These are phyloP conservation scores for Xanthia togata DNA, from an alignment of 2,888 invertebrate species.

Conservation along the genomic window DNA sequence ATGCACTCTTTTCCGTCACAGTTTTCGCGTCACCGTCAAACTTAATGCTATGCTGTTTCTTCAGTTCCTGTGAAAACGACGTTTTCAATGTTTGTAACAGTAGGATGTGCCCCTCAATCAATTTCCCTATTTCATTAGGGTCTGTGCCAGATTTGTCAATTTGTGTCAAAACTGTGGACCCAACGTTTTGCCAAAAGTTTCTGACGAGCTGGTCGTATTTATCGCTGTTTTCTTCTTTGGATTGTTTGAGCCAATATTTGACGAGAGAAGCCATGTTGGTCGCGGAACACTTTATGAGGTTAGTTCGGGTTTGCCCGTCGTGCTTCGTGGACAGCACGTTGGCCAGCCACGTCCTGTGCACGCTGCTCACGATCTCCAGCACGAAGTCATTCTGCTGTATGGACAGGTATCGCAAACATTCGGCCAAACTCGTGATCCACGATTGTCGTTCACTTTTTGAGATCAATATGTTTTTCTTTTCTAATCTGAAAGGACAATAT, in stretches of 20 bases:
- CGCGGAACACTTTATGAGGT: slow-evolving; percentile 75
- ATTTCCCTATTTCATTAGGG: slow-evolving; percentile 81
- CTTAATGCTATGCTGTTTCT: slow-evolving; percentile 75
- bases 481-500: slow-evolving; percentile 86
- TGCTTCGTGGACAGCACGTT: slow-evolving; percentile 58
- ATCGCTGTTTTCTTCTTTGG: slow-evolving; percentile 67
- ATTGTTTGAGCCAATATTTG: slow-evolving; percentile 80
- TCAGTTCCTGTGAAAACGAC: slow-evolving; percentile 70
- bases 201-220: slow-evolving; percentile 79
- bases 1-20: background rate
- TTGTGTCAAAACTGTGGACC: slow-evolving; percentile 74
- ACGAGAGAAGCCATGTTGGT: slow-evolving; percentile 74
- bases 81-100: slow-evolving; percentile 77
- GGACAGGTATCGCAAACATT: slow-evolving; percentile 91
- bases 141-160: slow-evolving; percentile 81
- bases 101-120: slow-evolving; percentile 82
- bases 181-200: slow-evolving; percentile 84
- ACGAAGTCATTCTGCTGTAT: slow-evolving; percentile 69
- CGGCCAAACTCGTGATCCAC: slow-evolving; percentile 92
- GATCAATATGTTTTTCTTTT: slow-evolving; percentile 89
- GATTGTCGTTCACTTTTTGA: slow-evolving; percentile 93
- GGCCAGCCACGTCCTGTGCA: slow-evolving; percentile 78
- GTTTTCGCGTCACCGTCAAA: slow-evolving; percentile 72
- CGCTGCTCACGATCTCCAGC: slow-evolving; percentile 71
- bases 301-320: slow-evolving; percentile 62